A percentile compares a stretch with the other conserved stretches of the same genome.
These are phyloP conservation scores for Tiphia femorata DNA, from an alignment of 2,888 invertebrate species.

Conservation along the genomic window DNA sequence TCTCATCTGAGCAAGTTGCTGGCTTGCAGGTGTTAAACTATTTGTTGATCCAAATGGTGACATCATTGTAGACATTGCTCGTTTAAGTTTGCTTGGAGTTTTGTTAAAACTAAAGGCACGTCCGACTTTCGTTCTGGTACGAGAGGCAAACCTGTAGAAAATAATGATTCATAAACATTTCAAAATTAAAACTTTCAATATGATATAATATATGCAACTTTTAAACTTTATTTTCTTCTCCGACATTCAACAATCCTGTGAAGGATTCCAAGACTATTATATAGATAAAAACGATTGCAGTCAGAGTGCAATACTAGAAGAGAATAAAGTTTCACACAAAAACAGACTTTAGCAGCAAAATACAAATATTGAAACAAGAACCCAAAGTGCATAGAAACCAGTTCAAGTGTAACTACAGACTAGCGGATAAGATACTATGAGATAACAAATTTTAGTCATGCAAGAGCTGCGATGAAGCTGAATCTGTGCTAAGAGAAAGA, in stretches of 20 bases:
- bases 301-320: constrained; percentile 24
- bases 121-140: constrained; percentile 89
- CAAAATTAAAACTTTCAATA: neutral
- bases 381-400: constrained; percentile 40
- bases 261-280: neutral
- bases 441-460: too few relatives aligned
- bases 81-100: constrained; percentile 92
- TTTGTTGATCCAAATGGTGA: constrained; percentile 89
- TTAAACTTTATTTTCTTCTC: constrained; percentile 34
- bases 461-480: too few relatives aligned
- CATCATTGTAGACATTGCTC: constrained; percentile 96
- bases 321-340: constrained; percentile 44
- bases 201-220: constrained; percentile 17
- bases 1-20: constrained; percentile 86
- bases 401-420: constrained; percentile 42
- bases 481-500: too few relatives aligned
- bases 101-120: constrained; percentile 96
- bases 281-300: constrained; percentile 8
- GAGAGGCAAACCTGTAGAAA: constrained; percentile 76
- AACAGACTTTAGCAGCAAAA: constrained; percentile 33
- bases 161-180: constrained; percentile 7
- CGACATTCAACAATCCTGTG: neutral
- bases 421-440: too few relatives aligned
- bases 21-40: constrained; percentile 84
- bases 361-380: constrained; percentile 25